phyloP scores from a whole-genome alignment of 2,888 invertebrate species.

The Muschampia plurimacula region DNA sequence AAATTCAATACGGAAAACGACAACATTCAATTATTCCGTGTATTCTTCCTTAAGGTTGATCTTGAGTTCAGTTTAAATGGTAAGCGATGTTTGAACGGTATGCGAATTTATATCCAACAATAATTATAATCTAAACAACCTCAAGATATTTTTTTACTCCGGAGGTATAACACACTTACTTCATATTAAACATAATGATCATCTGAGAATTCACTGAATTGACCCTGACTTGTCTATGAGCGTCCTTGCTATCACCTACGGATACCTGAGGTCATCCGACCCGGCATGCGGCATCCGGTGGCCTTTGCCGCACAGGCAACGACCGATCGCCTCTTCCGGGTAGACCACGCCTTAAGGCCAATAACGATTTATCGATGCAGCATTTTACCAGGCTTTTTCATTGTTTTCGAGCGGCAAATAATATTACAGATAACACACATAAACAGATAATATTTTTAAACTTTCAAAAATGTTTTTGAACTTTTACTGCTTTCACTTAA shows the following conservation, averaged over 20 bases:
- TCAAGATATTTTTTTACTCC: not conserved
- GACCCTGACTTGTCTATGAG: slow-evolving; percentile 50
- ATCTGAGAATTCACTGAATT: slow-evolving; percentile 19
- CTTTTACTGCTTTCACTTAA: not conserved
- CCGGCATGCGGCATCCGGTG: slow-evolving; percentile 47
- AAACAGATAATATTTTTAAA: not conserved
- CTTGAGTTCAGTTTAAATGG: slow-evolving; percentile 11
- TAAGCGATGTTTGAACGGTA: not conserved
- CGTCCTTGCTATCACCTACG: slow-evolving; percentile 56
- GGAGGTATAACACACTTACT: not conserved
- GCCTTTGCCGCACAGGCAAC: slow-evolving; percentile 46
- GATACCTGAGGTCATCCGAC: slow-evolving; percentile 46
- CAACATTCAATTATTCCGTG: slow-evolving; percentile 18
- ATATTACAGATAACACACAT: no score
- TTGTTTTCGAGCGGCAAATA: not conserved
- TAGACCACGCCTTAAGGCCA: slow-evolving; percentile 43
- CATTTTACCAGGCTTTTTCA: not conserved
- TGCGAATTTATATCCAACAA: not conserved
- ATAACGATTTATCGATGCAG: not conserved
- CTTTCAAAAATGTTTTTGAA: not conserved
- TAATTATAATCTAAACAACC: slow-evolving; percentile 4
- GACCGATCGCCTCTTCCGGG: slow-evolving; percentile 49
- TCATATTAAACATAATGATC: slow-evolving; percentile 23
- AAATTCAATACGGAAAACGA: slow-evolving; percentile 33
- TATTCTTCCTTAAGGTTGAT: slow-evolving; percentile 17